A percentile compares a stretch with the other conserved stretches of the same genome.
These are phyloP conservation scores for Bryconaethiops microstoma DNA, from an alignment of 2,797 vertebrate genomes.

Conservation along the genomic window DNA sequence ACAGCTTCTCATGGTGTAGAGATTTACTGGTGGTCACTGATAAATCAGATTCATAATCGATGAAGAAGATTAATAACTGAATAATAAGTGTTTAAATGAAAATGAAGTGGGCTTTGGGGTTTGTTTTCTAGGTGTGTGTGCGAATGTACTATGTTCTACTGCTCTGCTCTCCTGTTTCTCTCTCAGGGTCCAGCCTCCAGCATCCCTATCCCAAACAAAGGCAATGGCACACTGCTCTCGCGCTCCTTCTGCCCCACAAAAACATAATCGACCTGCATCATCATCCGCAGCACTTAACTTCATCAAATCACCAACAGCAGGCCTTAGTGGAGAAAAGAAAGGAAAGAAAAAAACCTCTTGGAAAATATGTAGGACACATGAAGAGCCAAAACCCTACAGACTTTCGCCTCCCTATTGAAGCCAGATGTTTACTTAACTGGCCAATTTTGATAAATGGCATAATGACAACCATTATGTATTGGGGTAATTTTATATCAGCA, in stretches of 20 bases:
- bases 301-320: slow-evolving; percentile 83
- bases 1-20: not conserved
- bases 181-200: slow-evolving; percentile 16
- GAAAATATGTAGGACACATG: slow-evolving; percentile 81
- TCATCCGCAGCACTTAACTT: slow-evolving; percentile 78
- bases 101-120: not conserved
- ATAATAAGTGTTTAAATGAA: not conserved
- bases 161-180: not conserved
- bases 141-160: slow-evolving; percentile 55
- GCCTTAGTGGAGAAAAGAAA: slow-evolving; percentile 72
- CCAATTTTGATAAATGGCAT: slow-evolving; percentile 84
- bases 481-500: slow-evolving; percentile 76
- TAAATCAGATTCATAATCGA: no score
- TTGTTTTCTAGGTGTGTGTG: slow-evolving; percentile 61
- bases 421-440: slow-evolving; percentile 84
- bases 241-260: slow-evolving; percentile 65
- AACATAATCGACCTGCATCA: slow-evolving; percentile 78
- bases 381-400: slow-evolving; percentile 78
- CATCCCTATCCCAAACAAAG: slow-evolving; percentile 65
- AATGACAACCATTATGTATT: slow-evolving; percentile 78
- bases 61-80: not conserved
- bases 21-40: not conserved
- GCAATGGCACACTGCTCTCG: slow-evolving; percentile 69
- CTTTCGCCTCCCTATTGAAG: slow-evolving; percentile 79
- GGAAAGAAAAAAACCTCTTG: slow-evolving; percentile 65